A percentile compares a stretch with the other conserved stretches of the same genome.
phyloP scores from a whole-genome alignment of 2,888 invertebrate species.

The Ferrisia virgata region DNA sequence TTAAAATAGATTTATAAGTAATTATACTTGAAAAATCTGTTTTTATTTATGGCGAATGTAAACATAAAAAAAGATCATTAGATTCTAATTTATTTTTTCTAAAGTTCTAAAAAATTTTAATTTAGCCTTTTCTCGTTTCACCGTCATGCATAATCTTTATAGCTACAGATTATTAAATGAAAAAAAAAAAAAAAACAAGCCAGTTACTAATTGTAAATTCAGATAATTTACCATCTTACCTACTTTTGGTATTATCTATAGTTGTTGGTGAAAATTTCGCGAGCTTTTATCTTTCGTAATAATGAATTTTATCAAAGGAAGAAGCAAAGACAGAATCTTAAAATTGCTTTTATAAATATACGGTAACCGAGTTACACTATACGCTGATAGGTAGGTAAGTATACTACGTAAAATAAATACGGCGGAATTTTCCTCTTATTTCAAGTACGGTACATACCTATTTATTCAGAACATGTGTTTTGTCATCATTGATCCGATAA shows the following conservation, averaged over 20 bases:
- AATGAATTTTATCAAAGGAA: background rate
- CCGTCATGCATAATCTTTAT: background rate
- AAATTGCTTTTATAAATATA: background rate
- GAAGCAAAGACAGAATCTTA: too few relatives aligned
- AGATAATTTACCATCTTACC: background rate
- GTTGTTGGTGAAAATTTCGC: background rate
- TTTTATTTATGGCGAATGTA: too few relatives aligned
- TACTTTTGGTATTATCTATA: background rate
- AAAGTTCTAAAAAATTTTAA: background rate
- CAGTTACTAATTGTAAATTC: background rate
- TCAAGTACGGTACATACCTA: background rate
- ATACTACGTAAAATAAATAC: background rate
- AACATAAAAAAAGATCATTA: conserved; percentile 1
- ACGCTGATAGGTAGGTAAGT: too few relatives aligned
- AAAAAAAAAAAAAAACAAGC: background rate
- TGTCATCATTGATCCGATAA: background rate
- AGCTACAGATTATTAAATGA: background rate
- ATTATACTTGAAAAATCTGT: too few relatives aligned
- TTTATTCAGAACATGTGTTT: background rate
- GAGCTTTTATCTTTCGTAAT: background rate
- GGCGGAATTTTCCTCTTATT: background rate
- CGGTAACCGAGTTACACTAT: background rate
- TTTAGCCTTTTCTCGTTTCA: background rate
- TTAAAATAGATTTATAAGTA: too few relatives aligned
- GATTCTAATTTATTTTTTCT: background rate